phyloP scores from a whole-genome alignment of 2,797 vertebrate genomes.

The Hypotaenidia okinawae region DNA sequence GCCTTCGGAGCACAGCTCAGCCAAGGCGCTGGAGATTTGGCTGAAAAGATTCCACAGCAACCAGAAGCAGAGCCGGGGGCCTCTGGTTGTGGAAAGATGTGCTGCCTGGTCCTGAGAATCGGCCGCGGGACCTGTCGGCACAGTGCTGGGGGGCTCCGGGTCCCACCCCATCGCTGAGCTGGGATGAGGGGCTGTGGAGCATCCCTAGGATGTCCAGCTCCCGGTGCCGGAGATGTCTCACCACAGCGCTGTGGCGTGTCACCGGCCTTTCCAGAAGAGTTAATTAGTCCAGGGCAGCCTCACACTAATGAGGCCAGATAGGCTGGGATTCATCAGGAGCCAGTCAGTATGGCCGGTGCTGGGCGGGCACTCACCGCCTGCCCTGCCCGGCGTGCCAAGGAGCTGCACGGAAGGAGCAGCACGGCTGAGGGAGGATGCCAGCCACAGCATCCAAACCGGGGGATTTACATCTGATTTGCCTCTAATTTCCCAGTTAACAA shows the following conservation, averaged over 20 bases:
- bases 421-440: accelerated
- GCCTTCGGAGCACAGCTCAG: constrained; percentile 9
- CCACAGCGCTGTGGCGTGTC: not conserved
- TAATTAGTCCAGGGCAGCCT: not conserved
- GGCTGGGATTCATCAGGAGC: not conserved
- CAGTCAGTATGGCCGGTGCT: too few relatives aligned
- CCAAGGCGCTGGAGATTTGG: constrained; percentile 28
- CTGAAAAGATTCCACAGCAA: not conserved
- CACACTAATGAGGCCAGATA: not conserved
- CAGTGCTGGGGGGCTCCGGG: accelerated
- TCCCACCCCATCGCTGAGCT: not conserved
- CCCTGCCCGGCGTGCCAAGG: not conserved
- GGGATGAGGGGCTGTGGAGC: not conserved
- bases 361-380: not conserved
- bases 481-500: not conserved
- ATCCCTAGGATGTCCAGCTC: accelerated
- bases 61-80: not conserved
- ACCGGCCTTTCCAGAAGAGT: not conserved
- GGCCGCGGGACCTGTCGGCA: not conserved
- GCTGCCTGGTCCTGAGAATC: not conserved
- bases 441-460: not conserved
- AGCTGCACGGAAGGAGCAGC: not conserved
- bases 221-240: not conserved
- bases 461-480: not conserved
- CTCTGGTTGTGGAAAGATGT: not conserved